Conservation (phyloP, 2,113 vertebrate species). For the Paralichthys olivaceus region DNA sequence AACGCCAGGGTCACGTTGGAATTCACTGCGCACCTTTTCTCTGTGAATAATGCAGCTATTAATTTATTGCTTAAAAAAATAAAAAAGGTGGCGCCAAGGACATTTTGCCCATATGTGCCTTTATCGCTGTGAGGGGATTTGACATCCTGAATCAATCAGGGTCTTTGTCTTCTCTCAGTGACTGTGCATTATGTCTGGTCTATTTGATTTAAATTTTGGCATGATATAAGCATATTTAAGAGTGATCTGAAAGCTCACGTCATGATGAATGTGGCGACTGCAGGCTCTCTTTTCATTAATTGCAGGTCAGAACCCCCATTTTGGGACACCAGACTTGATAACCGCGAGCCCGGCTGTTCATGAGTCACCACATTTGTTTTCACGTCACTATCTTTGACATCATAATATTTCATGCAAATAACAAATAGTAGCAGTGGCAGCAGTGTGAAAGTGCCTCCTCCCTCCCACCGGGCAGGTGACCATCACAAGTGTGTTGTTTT, state of each 20-base stretch:
- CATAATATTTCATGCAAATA: background rate
- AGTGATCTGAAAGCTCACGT: slow-evolving; percentile 16
- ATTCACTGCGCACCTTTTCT: slow-evolving; percentile 46
- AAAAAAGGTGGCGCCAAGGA: slow-evolving; percentile 64
- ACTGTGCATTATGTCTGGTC: background rate
- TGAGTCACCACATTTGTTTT: slow-evolving; percentile 40
- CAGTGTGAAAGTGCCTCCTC: slow-evolving; percentile 8
- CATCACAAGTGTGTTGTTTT: slow-evolving; percentile 47
- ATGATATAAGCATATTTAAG: slow-evolving; percentile 37
- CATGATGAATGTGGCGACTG: slow-evolving; percentile 43
- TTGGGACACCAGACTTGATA: slow-evolving; percentile 38
- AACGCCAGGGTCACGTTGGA: slow-evolving; percentile 34
- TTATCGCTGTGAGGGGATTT: slow-evolving; percentile 26
- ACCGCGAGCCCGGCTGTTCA: slow-evolving; percentile 28
- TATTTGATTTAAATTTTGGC: slow-evolving; percentile 1
- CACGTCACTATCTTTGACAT: slow-evolving; percentile 9
- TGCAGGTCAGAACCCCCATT: slow-evolving; percentile 65
- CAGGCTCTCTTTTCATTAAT: slow-evolving; percentile 56
- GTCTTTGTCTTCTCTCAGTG: slow-evolving; percentile 23
- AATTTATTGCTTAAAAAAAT: slow-evolving; percentile 25
- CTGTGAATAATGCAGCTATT: slow-evolving; percentile 44
- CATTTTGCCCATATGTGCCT: slow-evolving; percentile 56
- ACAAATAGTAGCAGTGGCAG: slow-evolving; percentile 1
- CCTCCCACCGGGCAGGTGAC: slow-evolving; percentile 31
- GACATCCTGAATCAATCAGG: slow-evolving; percentile 37